phyloP scores from a whole-genome alignment of 1,140 invertebrate genomes.

The Drosophila ficusphila region DNA sequence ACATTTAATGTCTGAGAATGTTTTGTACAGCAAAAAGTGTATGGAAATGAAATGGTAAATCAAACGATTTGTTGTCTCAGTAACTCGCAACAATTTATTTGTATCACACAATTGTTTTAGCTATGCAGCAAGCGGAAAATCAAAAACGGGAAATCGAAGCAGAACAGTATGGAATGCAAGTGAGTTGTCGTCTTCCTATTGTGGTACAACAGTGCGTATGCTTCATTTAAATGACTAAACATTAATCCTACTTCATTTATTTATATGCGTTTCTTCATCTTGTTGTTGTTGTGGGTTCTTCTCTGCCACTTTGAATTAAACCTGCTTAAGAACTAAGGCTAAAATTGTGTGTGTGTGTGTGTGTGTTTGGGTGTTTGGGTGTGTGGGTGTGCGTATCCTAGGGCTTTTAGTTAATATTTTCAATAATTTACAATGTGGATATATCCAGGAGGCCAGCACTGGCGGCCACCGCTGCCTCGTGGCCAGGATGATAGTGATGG shows the following conservation, averaged over 20 bases:
- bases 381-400: conserved; percentile 35
- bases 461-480: conserved; percentile 57
- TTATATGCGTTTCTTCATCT: conserved; percentile 28
- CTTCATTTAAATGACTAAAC: conserved; percentile 69
- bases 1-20: conserved; percentile 37
- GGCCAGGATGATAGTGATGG: conserved; percentile 59
- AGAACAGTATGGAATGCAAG: conserved; percentile 54
- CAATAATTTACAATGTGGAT: conserved; percentile 84
- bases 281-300: not conserved
- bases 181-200: conserved; percentile 45
- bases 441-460: conserved; percentile 79
- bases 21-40: conserved; percentile 56
- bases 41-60: conserved; percentile 51
- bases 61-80: conserved; percentile 36
- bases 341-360: conserved; percentile 61
- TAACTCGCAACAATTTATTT: conserved; percentile 71
- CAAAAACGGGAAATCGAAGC: conserved; percentile 12
- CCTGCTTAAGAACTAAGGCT: conserved; percentile 75
- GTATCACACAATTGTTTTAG: conserved; percentile 78
- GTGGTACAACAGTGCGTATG: conserved; percentile 78
- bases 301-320: conserved; percentile 39
- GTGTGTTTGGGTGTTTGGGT: conserved; percentile 16
- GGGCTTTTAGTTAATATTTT: conserved; percentile 65
- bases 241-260: conserved; percentile 46
- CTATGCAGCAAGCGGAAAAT: conserved; percentile 25